These are phyloP conservation scores for Galemys pyrenaicus DNA, from an alignment of 2,113 vertebrate species.

Conservation along the genomic window DNA sequence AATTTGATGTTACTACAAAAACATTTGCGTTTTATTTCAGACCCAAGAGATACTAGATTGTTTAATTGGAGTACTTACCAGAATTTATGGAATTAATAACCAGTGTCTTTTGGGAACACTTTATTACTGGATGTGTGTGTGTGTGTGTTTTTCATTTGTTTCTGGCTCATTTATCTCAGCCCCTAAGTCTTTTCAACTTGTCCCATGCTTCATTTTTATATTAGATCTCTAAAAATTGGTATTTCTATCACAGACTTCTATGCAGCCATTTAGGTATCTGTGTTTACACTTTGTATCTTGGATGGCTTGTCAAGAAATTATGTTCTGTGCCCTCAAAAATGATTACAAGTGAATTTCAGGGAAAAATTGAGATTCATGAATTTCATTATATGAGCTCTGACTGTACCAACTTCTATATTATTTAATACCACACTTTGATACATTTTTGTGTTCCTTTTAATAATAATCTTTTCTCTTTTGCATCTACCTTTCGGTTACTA, in stretches of 20 bases:
- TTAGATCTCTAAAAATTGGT: not conserved
- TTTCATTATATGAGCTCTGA: not conserved
- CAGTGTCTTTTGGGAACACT: not conserved
- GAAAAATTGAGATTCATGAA: not conserved
- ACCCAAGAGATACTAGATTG: not conserved
- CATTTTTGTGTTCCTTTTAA: not conserved
- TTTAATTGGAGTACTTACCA: not conserved
- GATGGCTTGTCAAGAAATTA: not conserved
- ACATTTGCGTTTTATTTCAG: slow-evolving; percentile 25
- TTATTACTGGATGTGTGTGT: not conserved
- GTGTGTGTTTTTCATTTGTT: not conserved
- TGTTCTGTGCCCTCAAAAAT: not conserved
- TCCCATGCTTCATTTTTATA: not conserved
- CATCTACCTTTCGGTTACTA: not conserved
- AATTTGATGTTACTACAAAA: not conserved
- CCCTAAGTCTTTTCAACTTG: not conserved
- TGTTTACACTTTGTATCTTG: not conserved
- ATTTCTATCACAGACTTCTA: not conserved
- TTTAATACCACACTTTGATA: not conserved
- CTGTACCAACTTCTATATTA: not conserved
- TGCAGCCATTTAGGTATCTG: not conserved
- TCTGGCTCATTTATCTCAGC: not conserved
- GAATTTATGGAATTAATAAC: slow-evolving; percentile 31
- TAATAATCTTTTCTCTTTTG: not conserved
- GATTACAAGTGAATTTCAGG: not conserved